A percentile compares a stretch with the other conserved stretches of the same genome.
Evolutionary conservation across 2,113 vertebrate genomes (phyloP).

Genomic region (Syngnathus floridae): DNA sequence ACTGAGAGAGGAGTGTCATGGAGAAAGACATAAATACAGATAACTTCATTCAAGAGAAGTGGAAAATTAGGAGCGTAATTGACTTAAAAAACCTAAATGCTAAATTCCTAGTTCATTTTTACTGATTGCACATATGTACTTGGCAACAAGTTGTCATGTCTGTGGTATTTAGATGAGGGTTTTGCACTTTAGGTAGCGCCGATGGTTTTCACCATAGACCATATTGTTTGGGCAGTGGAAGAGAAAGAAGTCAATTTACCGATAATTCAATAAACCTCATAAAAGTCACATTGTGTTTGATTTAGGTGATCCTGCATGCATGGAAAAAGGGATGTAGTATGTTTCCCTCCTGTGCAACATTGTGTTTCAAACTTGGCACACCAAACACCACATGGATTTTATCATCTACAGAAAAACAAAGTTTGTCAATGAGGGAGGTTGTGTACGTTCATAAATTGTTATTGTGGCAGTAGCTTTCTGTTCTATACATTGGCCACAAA

Average conservation of each 20-base stretch:
- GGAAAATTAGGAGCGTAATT: not conserved
- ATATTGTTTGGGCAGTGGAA: not conserved
- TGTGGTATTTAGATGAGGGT: not conserved
- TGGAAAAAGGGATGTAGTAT: not conserved
- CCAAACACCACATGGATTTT: no score
- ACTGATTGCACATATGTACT: not conserved
- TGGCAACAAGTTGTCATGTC: not conserved
- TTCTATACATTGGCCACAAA: no score
- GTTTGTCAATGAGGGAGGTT: no score
- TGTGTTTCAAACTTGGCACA: not conserved
- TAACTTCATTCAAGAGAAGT: not conserved
- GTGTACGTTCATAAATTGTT: no score
- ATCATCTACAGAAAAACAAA: no score
- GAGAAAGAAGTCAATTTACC: not conserved
- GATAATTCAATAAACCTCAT: not conserved
- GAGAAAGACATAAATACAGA: not conserved
- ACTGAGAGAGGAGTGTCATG: constrained; percentile 19
- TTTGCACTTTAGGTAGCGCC: not conserved
- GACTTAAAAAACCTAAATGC: not conserved
- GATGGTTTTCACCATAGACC: not conserved
- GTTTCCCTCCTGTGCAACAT: not conserved
- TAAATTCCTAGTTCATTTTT: not conserved
- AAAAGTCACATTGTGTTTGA: not conserved
- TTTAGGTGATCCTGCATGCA: not conserved
- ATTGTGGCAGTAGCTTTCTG: no score